A percentile compares a stretch with the other conserved stretches of the same genome.
Conservation (phyloP, 2,888 invertebrate species). For the Pammene fasciana region DNA sequence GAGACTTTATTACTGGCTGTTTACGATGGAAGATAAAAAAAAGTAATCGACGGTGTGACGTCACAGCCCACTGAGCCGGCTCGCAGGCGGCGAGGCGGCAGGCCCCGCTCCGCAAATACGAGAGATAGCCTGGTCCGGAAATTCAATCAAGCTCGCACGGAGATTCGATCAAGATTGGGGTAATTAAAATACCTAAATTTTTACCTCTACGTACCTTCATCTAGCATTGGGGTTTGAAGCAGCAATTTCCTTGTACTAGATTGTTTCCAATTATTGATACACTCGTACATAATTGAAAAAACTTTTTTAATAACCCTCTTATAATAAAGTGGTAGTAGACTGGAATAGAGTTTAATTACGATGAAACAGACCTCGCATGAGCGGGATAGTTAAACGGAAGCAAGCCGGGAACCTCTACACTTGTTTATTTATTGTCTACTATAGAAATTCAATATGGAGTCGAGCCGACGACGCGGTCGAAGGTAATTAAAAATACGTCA, state of each 20-base stretch:
- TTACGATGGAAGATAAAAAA: slow-evolving; percentile 74
- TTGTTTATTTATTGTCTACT: slow-evolving; percentile 72
- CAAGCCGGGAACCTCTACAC: slow-evolving; percentile 55
- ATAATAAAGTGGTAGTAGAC: slow-evolving; percentile 45
- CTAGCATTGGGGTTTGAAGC: slow-evolving; percentile 10
- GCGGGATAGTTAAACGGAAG: slow-evolving; percentile 52
- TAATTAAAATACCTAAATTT: slow-evolving; percentile 79
- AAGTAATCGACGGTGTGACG: slow-evolving; percentile 72
- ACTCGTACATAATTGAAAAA: slow-evolving; percentile 14
- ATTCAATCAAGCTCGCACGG: slow-evolving; percentile 79
- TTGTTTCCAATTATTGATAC: slow-evolving; percentile 14
- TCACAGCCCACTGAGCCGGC: slow-evolving; percentile 77
- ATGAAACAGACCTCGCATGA: slow-evolving; percentile 49
- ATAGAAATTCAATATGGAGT: slow-evolving; percentile 75
- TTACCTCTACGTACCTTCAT: slow-evolving; percentile 57
- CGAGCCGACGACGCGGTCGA: slow-evolving; percentile 71
- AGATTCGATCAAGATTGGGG: slow-evolving; percentile 80
- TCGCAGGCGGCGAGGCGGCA: slow-evolving; percentile 57
- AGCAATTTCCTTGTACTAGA: background rate
- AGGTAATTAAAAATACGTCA: slow-evolving; percentile 83
- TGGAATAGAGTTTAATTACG: slow-evolving; percentile 55
- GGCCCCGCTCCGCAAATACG: slow-evolving; percentile 75
- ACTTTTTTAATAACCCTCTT: slow-evolving; percentile 32
- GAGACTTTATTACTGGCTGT: slow-evolving; percentile 73
- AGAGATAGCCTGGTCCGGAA: slow-evolving; percentile 75